These are phyloP conservation scores for Muschampia plurimacula DNA, from an alignment of 2,888 invertebrate genomes.

Conservation along the genomic window DNA sequence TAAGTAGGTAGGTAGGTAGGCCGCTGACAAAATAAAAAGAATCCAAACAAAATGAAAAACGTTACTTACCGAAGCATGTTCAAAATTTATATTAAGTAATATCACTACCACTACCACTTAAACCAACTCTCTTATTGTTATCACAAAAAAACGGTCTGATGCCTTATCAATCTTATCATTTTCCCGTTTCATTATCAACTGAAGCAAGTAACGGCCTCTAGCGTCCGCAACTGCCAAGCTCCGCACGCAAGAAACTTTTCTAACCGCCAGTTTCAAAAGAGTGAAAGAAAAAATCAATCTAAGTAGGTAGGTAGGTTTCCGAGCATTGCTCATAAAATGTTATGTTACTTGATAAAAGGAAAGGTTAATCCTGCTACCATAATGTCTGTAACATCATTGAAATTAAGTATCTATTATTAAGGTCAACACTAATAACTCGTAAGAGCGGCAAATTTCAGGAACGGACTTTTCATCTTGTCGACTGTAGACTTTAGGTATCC, in stretches of 20 bases:
- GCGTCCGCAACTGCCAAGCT: slow-evolving; percentile 26
- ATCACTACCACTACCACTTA: no score
- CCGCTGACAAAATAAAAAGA: no score
- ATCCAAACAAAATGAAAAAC: no score
- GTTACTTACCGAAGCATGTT: no score
- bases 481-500: slow-evolving; percentile 62
- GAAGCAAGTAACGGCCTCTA: slow-evolving; percentile 37
- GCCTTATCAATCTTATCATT: slow-evolving; percentile 13
- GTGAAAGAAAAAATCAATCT: slow-evolving; percentile 3
- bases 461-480: background rate
- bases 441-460: background rate
- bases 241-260: slow-evolving; percentile 22
- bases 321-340: slow-evolving; percentile 27
- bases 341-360: slow-evolving; percentile 2
- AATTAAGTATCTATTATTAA: background rate
- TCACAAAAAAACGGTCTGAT: background rate
- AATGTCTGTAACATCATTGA: background rate
- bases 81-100: no score
- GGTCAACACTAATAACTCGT: slow-evolving; percentile 6
- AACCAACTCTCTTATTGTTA: no score
- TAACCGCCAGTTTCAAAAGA: slow-evolving; percentile 29
- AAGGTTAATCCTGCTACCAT: slow-evolving; percentile 11
- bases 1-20: no score
- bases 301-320: slow-evolving; percentile 11
- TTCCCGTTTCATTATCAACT: slow-evolving; percentile 13